These are phyloP conservation scores for Xestia rhomboidea DNA, from an alignment of 2,888 invertebrate species.

Conservation along the genomic window DNA sequence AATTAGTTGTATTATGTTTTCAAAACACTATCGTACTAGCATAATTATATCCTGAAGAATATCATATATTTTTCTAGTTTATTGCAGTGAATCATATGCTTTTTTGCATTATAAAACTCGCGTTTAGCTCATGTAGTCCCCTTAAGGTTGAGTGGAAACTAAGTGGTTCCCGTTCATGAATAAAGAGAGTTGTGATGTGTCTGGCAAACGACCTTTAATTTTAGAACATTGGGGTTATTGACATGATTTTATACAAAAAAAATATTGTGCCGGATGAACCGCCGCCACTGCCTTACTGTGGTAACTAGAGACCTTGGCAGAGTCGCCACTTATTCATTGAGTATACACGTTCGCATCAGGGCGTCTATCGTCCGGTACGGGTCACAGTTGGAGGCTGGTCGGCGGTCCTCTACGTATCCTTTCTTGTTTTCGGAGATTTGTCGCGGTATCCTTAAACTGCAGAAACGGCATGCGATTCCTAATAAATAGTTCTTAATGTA, in stretches of 20 bases:
- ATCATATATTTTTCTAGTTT: too few species aligned
- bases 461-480: constrained; percentile 97
- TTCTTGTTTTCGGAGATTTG: constrained; percentile 96
- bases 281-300: background rate
- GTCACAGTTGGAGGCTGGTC: constrained; percentile 98
- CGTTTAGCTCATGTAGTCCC: too few species aligned
- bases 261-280: background rate
- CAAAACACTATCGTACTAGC: too few species aligned
- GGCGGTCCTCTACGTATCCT: constrained; percentile 98
- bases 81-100: too few species aligned
- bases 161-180: background rate
- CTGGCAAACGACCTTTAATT: background rate
- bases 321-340: constrained; percentile 91
- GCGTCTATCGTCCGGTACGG: constrained; percentile 96
- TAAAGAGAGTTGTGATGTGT: background rate
- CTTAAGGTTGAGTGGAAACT: background rate
- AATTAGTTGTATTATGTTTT: too few species aligned
- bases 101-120: too few species aligned
- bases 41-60: too few species aligned
- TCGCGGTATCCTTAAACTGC: constrained; percentile 98
- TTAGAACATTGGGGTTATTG: background rate
- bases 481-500: constrained; percentile 59
- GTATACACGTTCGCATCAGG: constrained; percentile 95
- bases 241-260: background rate
- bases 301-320: background rate